Percentiles rank a stretch among this genome's conserved stretches.
Evolutionary conservation across 2,888 invertebrate species (phyloP).

Genomic region (Erebia ligea): DNA sequence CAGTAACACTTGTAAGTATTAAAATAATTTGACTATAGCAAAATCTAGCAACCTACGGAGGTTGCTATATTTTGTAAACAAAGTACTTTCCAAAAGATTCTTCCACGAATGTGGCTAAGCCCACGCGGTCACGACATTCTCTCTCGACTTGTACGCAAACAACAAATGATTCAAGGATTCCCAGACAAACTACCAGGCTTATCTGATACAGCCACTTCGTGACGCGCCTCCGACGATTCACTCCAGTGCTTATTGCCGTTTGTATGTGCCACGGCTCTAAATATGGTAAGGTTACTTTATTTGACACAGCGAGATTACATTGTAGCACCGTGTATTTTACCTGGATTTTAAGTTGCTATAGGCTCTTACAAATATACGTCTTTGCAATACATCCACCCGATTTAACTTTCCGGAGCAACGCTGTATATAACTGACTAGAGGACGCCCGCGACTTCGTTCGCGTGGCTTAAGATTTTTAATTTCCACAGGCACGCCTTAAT

Average conservation of each 20-base stretch:
- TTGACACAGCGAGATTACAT: not conserved
- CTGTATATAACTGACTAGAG: no score
- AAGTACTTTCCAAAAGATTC: slow-evolving; percentile 25
- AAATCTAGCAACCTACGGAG: no score
- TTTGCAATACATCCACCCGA: no score
- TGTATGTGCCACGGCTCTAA: slow-evolving; percentile 51
- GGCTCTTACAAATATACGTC: no score
- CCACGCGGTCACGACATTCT: slow-evolving; percentile 71
- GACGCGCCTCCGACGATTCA: slow-evolving; percentile 59
- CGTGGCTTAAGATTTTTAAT: no score
- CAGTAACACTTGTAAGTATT: no score
- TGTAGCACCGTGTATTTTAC: not conserved
- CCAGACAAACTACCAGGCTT: slow-evolving; percentile 77
- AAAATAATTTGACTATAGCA: no score
- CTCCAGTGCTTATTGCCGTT: slow-evolving; percentile 39
- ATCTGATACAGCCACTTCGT: slow-evolving; percentile 77
- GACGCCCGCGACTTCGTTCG: no score
- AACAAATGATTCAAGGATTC: slow-evolving; percentile 72
- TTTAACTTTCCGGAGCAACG: no score
- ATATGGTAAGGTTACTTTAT: slow-evolving; percentile 38
- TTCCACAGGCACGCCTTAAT: no score
- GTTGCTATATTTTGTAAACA: not conserved
- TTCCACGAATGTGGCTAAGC: slow-evolving; percentile 48
- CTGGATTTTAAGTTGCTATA: not conserved
- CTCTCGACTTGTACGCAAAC: slow-evolving; percentile 57